Evolutionary conservation across 2,113 vertebrate species (phyloP).

Genomic region (Pygoscelis antarcticus): DNA sequence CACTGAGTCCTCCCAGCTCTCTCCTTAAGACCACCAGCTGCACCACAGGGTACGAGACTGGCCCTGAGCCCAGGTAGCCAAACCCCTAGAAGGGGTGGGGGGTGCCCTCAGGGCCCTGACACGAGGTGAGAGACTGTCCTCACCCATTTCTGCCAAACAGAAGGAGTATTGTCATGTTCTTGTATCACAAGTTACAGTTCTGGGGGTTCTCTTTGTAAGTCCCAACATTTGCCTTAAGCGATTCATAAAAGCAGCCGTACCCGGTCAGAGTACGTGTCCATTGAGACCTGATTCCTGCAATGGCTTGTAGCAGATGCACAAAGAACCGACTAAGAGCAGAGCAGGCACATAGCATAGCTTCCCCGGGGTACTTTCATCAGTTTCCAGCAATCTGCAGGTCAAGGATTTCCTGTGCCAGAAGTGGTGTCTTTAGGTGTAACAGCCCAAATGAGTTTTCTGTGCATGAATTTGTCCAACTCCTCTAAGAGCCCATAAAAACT

Average conservation of each 20-base stretch:
- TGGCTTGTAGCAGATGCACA: background rate
- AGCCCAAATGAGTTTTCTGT: background rate
- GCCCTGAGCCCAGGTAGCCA: background rate
- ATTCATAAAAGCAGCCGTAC: background rate
- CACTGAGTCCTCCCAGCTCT: background rate
- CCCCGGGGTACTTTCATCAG: background rate
- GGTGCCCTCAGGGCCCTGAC: background rate
- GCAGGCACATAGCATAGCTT: background rate
- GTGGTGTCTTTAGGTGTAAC: background rate
- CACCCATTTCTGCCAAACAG: background rate
- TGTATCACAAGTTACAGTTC: background rate
- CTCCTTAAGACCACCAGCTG: background rate
- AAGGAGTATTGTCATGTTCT: background rate
- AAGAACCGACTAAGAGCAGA: background rate
- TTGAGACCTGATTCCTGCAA: background rate
- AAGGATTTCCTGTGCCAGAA: background rate
- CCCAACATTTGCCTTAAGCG: background rate
- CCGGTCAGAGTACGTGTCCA: accelerated
- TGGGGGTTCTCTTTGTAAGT: background rate
- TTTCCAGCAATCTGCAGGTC: background rate
- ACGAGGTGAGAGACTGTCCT: background rate
- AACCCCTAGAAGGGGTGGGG: background rate
- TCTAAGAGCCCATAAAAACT: background rate
- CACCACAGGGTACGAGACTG: background rate
- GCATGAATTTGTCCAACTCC: background rate